Conservation (phyloP, 2,113 vertebrate genomes). For the Thymallus thymallus region DNA sequence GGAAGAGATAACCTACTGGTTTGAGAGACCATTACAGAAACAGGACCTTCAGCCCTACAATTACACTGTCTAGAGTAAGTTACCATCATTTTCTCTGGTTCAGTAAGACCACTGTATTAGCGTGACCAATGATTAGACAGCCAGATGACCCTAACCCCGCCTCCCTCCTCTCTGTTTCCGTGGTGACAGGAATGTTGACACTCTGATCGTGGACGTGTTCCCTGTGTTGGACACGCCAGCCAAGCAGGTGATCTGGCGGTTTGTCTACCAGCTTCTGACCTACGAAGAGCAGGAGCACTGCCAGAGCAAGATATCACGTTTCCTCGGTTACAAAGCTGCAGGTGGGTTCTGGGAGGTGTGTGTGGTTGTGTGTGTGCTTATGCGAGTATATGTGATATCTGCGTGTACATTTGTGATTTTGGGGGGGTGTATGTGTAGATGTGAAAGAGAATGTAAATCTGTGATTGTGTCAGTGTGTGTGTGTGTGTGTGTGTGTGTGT, state of each 20-base stretch:
- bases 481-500: constrained; percentile 9
- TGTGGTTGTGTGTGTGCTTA: too few species aligned
- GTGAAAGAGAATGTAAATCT: not conserved
- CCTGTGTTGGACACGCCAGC: constrained; percentile 90
- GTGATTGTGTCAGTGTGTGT: constrained; percentile 5
- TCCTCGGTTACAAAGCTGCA: constrained; percentile 87
- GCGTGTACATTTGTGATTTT: not conserved
- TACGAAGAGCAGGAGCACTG: constrained; percentile 97
- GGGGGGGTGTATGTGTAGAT: not conserved
- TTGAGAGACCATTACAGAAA: too few species aligned
- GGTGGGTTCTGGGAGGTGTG: constrained; percentile 16
- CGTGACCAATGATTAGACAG: not conserved
- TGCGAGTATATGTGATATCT: too few species aligned
- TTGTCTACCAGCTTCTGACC: constrained; percentile 95
- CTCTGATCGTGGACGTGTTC: constrained; percentile 65
- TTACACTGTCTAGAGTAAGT: too few species aligned
- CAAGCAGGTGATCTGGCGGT: constrained; percentile 98
- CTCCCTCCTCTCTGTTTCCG: too few species aligned
- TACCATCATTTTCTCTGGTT: too few species aligned
- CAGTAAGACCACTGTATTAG: not conserved
- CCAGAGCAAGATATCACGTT: constrained; percentile 93
- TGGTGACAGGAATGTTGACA: constrained; percentile 82
- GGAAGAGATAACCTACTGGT: too few species aligned
- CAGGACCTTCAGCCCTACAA: too few species aligned
- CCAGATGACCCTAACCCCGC: too few species aligned